Evolutionary conservation across 2,888 invertebrate species (phyloP), one percentile per base, ranked within the genome.

Genomic region (Xestobium rufovillosum): DNA sequence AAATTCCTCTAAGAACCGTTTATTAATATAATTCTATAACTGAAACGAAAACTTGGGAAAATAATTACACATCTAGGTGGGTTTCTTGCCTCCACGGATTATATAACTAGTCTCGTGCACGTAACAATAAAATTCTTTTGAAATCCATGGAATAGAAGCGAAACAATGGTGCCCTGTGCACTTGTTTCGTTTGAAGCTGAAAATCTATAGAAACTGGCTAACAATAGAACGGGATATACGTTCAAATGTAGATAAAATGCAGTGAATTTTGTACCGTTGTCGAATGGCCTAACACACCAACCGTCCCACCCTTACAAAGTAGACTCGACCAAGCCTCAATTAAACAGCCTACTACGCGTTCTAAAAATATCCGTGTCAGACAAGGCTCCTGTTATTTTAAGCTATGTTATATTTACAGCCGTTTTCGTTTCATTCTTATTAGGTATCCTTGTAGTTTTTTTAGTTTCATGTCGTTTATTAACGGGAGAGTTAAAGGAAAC

Each of bases 301-400:
- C 45, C 49, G 44, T 37, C 48, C 57, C 51, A 53, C 53, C 52
- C 48, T 50, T 50, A 17, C 33, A 56, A 54, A 60, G 55, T 63
- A 53, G 63, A 60, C 60, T 61, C 58, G 60, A 32, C 44, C 61
- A 49, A 55, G 57, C 61, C 59, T 63, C 62, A 63, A 63, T 63
- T 64, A 63, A 57, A 58, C 57, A 48, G 50, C 46, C 55, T 63
- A 63, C 60, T 60, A 59, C 43, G 52, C 59, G 57, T 57, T 50
- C 57, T 51, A 51, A 62, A 63, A 63, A 63, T 52, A 49, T 58
- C 47, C 26, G 37, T 36, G 42, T 28, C 26, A 35, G 29, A 45
- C 37, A 35, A 32, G 46, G 44, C 45, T 35, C 38, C 47, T 45
- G 39, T 39, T 38, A n/a, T 31, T 19, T 19, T 19, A 44, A 39